Conservation (phyloP, 1,140 invertebrate genomes). For the Drosophila lini region DNA sequence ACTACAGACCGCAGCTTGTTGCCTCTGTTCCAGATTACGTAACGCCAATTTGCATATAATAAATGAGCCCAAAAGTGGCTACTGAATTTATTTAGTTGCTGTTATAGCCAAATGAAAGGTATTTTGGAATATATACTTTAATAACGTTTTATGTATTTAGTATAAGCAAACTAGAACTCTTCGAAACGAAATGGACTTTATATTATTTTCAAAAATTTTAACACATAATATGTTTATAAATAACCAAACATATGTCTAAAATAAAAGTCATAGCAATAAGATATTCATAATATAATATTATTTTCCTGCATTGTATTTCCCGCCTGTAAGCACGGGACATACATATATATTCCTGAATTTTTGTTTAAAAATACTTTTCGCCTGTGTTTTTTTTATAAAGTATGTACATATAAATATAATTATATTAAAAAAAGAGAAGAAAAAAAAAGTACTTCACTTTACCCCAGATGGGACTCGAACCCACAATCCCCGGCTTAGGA, state of each 20-base stretch:
- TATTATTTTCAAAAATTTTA: no score
- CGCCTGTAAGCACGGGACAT: neutral
- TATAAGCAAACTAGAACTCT: no score
- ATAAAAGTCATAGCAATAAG: no score
- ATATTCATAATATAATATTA: no score
- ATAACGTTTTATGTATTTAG: no score
- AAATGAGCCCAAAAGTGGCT: slow-evolving; percentile 13
- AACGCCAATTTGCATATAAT: slow-evolving; percentile 46
- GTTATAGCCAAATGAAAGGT: neutral
- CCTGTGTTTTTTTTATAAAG: no score
- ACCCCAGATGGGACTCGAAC: slow-evolving; percentile 54
- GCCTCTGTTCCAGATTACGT: slow-evolving; percentile 34
- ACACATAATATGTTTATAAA: no score
- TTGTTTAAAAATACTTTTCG: neutral
- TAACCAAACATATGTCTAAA: neutral
- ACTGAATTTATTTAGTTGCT: neutral
- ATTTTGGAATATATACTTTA: neutral
- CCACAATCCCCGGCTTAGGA: slow-evolving; percentile 55
- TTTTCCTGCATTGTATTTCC: no score
- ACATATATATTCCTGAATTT: neutral
- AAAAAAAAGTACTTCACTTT: slow-evolving; percentile 19
- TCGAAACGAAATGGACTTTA: no score
- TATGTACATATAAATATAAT: neutral
- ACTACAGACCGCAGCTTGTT: slow-evolving; percentile 5
- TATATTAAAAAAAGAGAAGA: neutral